Base-by-base conservation (phyloP, 2,113 vertebrate species). In the Sula dactylatra region DNA sequence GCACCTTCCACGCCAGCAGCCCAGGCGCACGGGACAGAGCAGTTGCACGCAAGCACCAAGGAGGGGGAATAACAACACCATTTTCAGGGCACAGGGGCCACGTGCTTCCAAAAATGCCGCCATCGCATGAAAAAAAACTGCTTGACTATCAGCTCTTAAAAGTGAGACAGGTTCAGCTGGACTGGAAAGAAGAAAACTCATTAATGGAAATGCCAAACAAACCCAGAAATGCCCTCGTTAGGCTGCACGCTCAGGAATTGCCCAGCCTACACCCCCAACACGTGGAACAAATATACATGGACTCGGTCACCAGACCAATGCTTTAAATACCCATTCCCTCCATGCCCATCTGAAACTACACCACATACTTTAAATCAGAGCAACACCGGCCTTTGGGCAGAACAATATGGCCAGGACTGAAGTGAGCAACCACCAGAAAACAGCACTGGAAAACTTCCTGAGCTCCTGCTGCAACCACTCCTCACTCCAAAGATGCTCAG, bases 21-120 rank as follows among this genome's bases (percentile, higher is more conserved):
- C 34, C 45, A 9, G 38, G 34, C 8, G 9, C 25, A 34, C 0
- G 1, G 2, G 32, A 14, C 11, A 32, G 58, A 87, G 27, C 50
- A 18, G 56, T 1, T 17, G 24, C 6, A 3, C 4, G 27, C 24
- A 49, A 64, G 52, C 45, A 54, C 34, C 47, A 27, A 4, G 1
- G 56, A 82, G 10, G 0, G 24, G 34, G 54, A 80, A 74, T 9
- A 40, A 31, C 6, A 16, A 49, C 34, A 59, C 8, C 32, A 10
- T 49, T 86, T 67, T 34, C 13, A 31, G 44, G 79, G 66, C 58
- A 84, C 3, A 3, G 25, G 77, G 27, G 45, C 15, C 76, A 73
- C 0, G 4, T 2, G 34, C 24, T 65, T 83, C 83, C 50, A 79
- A 70, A 88, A 95, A 36, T 18, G 31, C 71, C n/a, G 40, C 13